Base-by-base conservation (phyloP, 37 sponge, comb jelly and placozoan species). In the Mnemiopsis leidyi region DNA sequence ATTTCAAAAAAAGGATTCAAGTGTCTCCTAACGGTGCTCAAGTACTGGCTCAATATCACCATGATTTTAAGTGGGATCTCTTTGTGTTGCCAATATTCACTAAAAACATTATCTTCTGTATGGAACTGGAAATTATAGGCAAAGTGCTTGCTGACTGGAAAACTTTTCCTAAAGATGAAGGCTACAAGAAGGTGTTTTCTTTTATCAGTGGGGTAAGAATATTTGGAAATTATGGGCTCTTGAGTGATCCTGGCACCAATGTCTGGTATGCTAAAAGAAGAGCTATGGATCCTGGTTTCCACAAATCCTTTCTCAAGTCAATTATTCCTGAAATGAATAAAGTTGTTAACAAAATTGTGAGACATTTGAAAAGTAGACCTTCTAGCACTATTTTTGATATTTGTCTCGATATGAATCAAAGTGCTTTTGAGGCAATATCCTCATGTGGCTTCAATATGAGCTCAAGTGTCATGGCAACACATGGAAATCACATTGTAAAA, bases 251-350 rank as follows among this genome's bases (percentile, higher is more conserved):
- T 5, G 75, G 75, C 25, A 71, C 75, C 23, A 24, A 23, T 3
- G 29, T 71, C 20, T 71, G 75, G 75, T 7, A n/a, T 28, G n/a
- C 75, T 25, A 71, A 71, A 28, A n/a, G 75, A 71, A n/a, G 75
- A 71, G 75, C 75, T n/a, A 71, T 71, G 75, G 75, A 71, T 25
- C 75, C 75, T 23, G 75, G 30, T 71, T 71, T 71, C 20, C 75
- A 71, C n/a, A n/a, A 28, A 71, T 29, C 25, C 7, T 71, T 71
- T 71, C 7, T 71, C n/a, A 71, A 28, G 75, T 29, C 75, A n/a
- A 71, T 71, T 29, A 23, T 71, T 13, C 75, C 30, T n/a, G 30
- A 18, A 5, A 71, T 71, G 75, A 71, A 71, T 28, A n/a, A 5
- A 25, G 75, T 71, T 7, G 30, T 28, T n/a, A 28, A 71, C 30